Conservation (phyloP, 2,888 invertebrate genomes). For the Campoplex capitator region DNA sequence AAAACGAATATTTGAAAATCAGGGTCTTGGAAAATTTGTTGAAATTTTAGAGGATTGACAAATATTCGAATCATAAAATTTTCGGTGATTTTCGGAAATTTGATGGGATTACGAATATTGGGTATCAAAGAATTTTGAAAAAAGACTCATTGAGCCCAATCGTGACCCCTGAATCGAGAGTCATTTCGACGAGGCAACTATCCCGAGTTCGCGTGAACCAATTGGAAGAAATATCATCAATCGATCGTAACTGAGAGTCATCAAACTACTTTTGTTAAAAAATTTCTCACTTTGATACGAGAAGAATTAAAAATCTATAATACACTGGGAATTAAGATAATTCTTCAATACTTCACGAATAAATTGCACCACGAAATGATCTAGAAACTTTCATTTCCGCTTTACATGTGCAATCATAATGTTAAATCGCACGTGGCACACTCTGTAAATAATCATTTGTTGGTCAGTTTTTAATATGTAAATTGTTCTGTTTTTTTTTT, state of each 20-base stretch:
- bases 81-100: constrained; percentile 16
- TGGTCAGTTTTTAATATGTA: constrained; percentile 21
- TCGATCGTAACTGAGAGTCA: constrained; percentile 34
- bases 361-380: constrained; percentile 41
- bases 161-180: neutral
- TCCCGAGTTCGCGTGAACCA: neutral
- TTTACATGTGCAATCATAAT: constrained; percentile 55
- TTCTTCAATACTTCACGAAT: constrained; percentile 46
- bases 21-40: no score
- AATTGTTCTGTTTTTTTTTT: constrained; percentile 51
- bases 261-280: constrained; percentile 6
- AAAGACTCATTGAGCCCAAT: neutral
- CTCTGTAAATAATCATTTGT: neutral
- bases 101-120: neutral
- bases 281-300: neutral
- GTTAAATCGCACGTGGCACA: constrained; percentile 68
- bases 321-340: constrained; percentile 67
- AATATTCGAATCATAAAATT: neutral
- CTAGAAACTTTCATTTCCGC: constrained; percentile 53
- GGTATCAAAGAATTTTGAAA: no score
- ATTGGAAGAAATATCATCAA: constrained; percentile 1
- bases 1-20: neutral
- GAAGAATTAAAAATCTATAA: constrained; percentile 63
- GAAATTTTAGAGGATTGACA: no score
- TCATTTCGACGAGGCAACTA: no score